phyloP scores from a whole-genome alignment of 2,888 invertebrate species.

The Keiferia lycopersicella region DNA sequence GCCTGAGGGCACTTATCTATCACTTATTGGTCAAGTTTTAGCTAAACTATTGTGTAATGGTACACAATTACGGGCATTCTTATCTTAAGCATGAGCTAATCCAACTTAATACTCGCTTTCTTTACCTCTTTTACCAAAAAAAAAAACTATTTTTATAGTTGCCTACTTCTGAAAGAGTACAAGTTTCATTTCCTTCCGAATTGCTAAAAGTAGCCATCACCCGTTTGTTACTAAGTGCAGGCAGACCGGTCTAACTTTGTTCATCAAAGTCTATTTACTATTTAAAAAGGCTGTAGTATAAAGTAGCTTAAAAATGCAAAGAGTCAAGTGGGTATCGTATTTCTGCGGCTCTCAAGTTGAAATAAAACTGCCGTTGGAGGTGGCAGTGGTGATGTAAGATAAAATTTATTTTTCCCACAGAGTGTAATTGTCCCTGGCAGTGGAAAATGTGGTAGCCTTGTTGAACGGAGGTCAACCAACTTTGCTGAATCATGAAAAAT shows the following conservation, averaged over 20 bases:
- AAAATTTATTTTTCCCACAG: slow-evolving; percentile 13
- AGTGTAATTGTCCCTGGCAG: slow-evolving; percentile 13
- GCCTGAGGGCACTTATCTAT: no score
- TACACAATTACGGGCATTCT: no score
- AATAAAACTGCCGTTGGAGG: slow-evolving; percentile 52
- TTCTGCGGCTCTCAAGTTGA: slow-evolving; percentile 59
- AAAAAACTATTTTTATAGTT: background rate
- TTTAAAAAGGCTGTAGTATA: slow-evolving; percentile 28
- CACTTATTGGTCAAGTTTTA: no score
- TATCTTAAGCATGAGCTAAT: no score
- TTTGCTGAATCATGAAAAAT: background rate
- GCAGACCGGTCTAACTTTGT: background rate
- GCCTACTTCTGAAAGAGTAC: background rate
- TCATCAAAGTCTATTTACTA: background rate
- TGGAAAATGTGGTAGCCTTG: background rate
- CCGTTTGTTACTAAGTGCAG: background rate
- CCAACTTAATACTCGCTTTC: no score
- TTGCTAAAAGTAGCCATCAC: background rate
- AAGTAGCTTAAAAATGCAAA: slow-evolving; percentile 31
- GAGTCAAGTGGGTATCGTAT: slow-evolving; percentile 45
- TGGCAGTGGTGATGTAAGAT: slow-evolving; percentile 47
- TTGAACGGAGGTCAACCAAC: background rate
- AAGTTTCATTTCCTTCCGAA: background rate
- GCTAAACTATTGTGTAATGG: no score
- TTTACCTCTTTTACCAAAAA: no score